phyloP scores from a whole-genome alignment of 2,113 vertebrate species.

The Entosphenus tridentatus region DNA sequence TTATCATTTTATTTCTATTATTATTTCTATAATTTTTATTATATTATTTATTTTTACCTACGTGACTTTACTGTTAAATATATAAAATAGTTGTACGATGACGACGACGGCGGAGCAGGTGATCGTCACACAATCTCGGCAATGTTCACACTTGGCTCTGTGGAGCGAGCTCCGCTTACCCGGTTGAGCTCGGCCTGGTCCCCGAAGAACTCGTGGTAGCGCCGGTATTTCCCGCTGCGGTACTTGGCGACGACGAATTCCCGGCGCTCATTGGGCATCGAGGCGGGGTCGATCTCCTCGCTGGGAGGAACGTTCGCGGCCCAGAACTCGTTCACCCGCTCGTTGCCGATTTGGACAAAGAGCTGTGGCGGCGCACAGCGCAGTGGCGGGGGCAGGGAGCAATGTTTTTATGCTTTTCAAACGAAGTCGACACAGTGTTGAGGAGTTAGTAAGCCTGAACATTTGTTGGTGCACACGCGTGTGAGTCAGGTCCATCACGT shows the following conservation, averaged over 20 bases:
- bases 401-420: not conserved
- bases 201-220: conserved; percentile 61
- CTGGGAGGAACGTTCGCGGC: conserved; percentile 73
- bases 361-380: conserved; percentile 22
- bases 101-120: too few relatives aligned
- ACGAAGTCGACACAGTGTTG: not conserved
- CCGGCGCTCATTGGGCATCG: conserved; percentile 32
- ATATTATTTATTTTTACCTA: too few relatives aligned
- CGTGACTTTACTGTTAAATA: too few relatives aligned
- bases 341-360: conserved; percentile 45
- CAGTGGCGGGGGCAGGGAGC: not conserved
- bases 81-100: too few relatives aligned
- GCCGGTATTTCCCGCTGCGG: conserved; percentile 70
- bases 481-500: too few relatives aligned
- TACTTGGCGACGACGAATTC: conserved; percentile 56
- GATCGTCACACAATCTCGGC: too few relatives aligned
- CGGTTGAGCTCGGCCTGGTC: conserved; percentile 67
- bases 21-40: too few relatives aligned
- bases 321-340: conserved; percentile 56
- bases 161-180: conserved; percentile 20
- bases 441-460: not conserved
- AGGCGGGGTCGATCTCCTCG: conserved; percentile 35
- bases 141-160: too few relatives aligned
- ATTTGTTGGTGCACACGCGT: too few relatives aligned
- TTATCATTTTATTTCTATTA: too few relatives aligned